These are phyloP conservation scores for Hyphantria cunea DNA, from an alignment of 1,140 invertebrate genomes.

Conservation along the genomic window DNA sequence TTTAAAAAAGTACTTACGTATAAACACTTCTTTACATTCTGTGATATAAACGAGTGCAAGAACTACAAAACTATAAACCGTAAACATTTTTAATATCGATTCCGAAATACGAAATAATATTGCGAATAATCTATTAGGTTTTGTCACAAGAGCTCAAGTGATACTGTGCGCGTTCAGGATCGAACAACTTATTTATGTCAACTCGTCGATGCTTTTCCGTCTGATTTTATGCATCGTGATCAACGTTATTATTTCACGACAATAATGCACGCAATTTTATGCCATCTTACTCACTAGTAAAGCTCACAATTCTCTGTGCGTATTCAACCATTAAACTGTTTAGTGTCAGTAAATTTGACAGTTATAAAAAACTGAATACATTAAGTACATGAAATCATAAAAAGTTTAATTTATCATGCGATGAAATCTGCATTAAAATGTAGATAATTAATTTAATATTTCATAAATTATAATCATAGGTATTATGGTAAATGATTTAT, in stretches of 20 bases:
- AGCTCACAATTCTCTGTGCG: too few species aligned
- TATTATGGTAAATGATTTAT: too few species aligned
- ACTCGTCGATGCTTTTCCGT: slow-evolving; percentile 22
- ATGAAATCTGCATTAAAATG: too few species aligned
- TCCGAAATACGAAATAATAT: slow-evolving; percentile 11
- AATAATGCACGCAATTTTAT: slow-evolving; percentile 13
- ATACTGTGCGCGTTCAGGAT: slow-evolving; percentile 42
- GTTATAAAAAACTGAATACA: too few species aligned
- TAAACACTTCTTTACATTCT: slow-evolving; percentile 39
- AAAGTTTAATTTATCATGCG: too few species aligned
- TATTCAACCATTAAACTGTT: too few species aligned
- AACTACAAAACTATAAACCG: slow-evolving; percentile 38
- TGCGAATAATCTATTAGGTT: slow-evolving; percentile 2
- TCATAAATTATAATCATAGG: too few species aligned
- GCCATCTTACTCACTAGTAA: not conserved
- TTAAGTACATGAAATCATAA: too few species aligned
- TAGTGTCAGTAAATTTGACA: too few species aligned
- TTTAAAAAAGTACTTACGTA: slow-evolving; percentile 54
- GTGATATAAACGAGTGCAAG: slow-evolving; percentile 33
- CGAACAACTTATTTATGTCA: slow-evolving; percentile 54
- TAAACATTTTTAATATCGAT: slow-evolving; percentile 40
- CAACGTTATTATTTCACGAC: slow-evolving; percentile 18
- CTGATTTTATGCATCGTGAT: slow-evolving; percentile 10
- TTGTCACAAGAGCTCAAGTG: slow-evolving; percentile 43
- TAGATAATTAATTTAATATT: too few species aligned